Evolutionary conservation across 1,140 invertebrate genomes (phyloP).

Genomic region (Dendroctonus valens): DNA sequence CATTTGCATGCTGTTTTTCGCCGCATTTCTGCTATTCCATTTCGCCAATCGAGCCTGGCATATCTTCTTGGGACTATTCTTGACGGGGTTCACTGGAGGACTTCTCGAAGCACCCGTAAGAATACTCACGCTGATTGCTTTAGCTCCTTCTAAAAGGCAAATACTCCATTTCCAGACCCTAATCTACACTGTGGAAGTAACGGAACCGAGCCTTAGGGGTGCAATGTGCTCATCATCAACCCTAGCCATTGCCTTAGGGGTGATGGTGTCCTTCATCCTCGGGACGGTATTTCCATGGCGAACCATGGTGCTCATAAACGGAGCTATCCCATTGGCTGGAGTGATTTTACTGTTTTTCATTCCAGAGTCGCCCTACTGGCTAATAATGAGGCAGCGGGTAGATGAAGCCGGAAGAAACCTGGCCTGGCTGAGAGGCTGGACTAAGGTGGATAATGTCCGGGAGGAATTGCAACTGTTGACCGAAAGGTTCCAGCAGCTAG

Average conservation of each 20-base stretch:
- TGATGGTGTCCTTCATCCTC: conserved; percentile 67
- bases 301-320: conserved; percentile 65
- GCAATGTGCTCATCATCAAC: conserved; percentile 70
- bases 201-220: conserved; percentile 71
- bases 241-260: conserved; percentile 68
- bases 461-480: conserved; percentile 53
- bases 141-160: background rate
- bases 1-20: conserved; percentile 68
- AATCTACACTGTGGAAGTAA: conserved; percentile 78
- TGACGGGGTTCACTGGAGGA: conserved; percentile 71
- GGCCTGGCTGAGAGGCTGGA: conserved; percentile 69
- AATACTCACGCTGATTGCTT: conserved; percentile 16
- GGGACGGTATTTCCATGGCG: conserved; percentile 71
- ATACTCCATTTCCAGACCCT: conserved; percentile 56
- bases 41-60: conserved; percentile 59
- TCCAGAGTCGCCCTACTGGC: conserved; percentile 77
- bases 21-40: conserved; percentile 69
- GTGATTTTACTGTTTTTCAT: conserved; percentile 65
- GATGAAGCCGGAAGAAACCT: conserved; percentile 59
- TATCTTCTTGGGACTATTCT: conserved; percentile 64
- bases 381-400: conserved; percentile 60
- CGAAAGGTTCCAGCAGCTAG: conserved; percentile 45
- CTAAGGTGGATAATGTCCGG: conserved; percentile 54
- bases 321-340: conserved; percentile 63
- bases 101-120: conserved; percentile 74